Conservation (phyloP, 2,888 invertebrate species). For the Rhogogaster chlorosoma region DNA sequence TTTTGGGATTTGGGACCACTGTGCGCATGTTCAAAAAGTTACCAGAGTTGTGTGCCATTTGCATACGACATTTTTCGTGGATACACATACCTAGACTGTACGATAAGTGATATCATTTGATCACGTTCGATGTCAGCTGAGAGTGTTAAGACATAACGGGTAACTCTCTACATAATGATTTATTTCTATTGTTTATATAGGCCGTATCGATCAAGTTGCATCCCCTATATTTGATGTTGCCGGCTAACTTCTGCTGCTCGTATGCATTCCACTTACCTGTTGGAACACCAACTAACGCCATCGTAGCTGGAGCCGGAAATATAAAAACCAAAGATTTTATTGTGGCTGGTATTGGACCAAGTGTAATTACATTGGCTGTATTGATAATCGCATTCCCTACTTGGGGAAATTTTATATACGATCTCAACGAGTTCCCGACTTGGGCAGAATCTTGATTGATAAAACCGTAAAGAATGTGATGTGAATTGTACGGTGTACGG, state of each 20-base stretch:
- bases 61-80: neutral
- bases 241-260: constrained; percentile 93
- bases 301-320: constrained; percentile 91
- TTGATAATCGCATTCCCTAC: constrained; percentile 87
- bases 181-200: constrained; percentile 79
- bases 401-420: constrained; percentile 86
- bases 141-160: too few relatives aligned
- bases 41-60: too few relatives aligned
- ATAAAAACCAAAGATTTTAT: constrained; percentile 91
- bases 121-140: neutral
- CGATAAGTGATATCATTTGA: neutral
- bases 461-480: neutral
- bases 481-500: neutral
- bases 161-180: neutral
- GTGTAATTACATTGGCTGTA: constrained; percentile 86
- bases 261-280: constrained; percentile 97
- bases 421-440: constrained; percentile 81
- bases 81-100: neutral
- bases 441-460: constrained; percentile 78
- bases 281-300: constrained; percentile 98
- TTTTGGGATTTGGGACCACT: too few relatives aligned
- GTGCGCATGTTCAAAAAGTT: too few relatives aligned
- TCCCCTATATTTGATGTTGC: constrained; percentile 94
- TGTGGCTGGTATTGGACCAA: constrained; percentile 89
- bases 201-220: constrained; percentile 86